Evolutionary conservation across 2,888 invertebrate genomes (phyloP).

Genomic region (Euplagia quadripunctaria): DNA sequence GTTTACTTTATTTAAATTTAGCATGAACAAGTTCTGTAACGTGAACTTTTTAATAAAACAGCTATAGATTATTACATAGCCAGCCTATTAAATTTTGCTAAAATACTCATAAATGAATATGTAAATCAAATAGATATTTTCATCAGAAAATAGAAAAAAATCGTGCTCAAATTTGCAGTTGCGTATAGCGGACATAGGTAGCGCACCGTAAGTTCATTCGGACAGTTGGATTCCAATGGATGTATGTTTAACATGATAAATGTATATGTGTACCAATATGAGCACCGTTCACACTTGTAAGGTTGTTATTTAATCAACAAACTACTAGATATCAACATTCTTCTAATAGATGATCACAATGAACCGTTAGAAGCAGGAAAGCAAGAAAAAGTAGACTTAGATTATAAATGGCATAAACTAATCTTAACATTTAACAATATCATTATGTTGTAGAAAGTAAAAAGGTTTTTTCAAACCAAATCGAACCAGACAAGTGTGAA

Average conservation of each 20-base stretch:
- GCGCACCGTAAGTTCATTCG: conserved; percentile 34
- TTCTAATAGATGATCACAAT: neutral
- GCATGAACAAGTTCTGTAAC: neutral
- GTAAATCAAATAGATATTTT: neutral
- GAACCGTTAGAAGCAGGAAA: too few species aligned
- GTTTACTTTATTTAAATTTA: neutral
- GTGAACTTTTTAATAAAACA: too few species aligned
- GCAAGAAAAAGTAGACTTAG: too few species aligned
- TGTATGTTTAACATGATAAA: conserved; percentile 55
- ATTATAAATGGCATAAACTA: too few species aligned
- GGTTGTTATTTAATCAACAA: neutral
- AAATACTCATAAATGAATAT: neutral
- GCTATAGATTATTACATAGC: too few species aligned
- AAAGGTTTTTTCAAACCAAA: too few species aligned
- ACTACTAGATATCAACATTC: too few species aligned
- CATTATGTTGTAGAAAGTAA: too few species aligned
- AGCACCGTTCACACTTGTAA: conserved; percentile 37
- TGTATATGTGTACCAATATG: conserved; percentile 44
- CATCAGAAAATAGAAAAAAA: conserved; percentile 22
- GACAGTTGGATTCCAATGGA: conserved; percentile 57
- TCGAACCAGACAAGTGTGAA: conserved; percentile 30
- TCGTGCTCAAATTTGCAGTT: conserved; percentile 38
- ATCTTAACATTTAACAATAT: too few species aligned
- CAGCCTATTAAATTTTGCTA: too few species aligned
- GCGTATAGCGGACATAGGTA: conserved; percentile 25